Base-by-base conservation (phyloP, 2,888 invertebrate species). In the Sarcophaga rosellei region DNA sequence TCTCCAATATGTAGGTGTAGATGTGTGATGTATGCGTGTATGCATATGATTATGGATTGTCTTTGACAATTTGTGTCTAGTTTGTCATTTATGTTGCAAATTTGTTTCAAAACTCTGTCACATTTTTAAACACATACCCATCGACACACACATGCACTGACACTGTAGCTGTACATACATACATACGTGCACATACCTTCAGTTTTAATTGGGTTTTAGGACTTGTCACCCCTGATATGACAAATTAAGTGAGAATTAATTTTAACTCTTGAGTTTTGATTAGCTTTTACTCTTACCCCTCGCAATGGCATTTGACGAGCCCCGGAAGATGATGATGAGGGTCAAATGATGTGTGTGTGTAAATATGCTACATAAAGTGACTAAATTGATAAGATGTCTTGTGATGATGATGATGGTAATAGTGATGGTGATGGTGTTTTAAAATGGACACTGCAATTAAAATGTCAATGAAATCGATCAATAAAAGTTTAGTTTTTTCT, bases 231-330 rank as follows among this genome's bases (percentile, higher is more conserved):
- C 35, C 65, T 35, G 47, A 59, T 47, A 59, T 85, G 81, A 82
- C 85, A 87, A 88, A 88, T 88, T 86, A 85, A 86, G 87, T 87
- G 88, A 84, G 87, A 88, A 88, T 88, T 87, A 88, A 86, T 88
- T 88, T 77, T 87, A 85, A 82, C 74, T 85, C 70, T 78, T 81
- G 78, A 65, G 63, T 70, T 84, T 75, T 70, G 63, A 84, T 76
- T 75, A 69, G 74, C 44, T 65, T 59, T 69, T 35, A 70, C 70
- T 45, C 44, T 12, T 4, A 53, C 15, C 15, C 47, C 21, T 66
- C 35, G 10, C 10, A 17, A 53, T 53, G 53, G 53, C 17, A 15
- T 53, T 5, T 69, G 11, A 61, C 21, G n/a, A 61, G 61, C 20
- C 17, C 6, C 0, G 20, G 21, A 57, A 25, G 10, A 20, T 68